Evolutionary conservation across 2,888 invertebrate genomes (phyloP).

Genomic region (Geophilus truncorum): DNA sequence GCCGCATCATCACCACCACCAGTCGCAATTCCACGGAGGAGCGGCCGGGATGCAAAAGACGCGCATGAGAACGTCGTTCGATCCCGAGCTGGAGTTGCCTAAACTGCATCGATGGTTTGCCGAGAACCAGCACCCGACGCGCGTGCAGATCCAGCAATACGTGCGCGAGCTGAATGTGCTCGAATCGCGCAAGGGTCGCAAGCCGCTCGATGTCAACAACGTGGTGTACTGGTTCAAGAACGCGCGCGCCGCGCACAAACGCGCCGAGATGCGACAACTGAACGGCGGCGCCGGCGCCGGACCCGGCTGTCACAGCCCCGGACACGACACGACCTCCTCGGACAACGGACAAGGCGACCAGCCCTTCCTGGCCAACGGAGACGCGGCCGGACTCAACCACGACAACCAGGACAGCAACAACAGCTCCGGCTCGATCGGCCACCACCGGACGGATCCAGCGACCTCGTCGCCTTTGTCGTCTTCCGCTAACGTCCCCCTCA

Average conservation of each 20-base stretch:
- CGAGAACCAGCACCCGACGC: slow-evolving; percentile 93
- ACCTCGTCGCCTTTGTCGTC: not conserved
- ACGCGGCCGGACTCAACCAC: slow-evolving; percentile 47
- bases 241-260: slow-evolving; percentile 89
- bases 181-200: slow-evolving; percentile 85
- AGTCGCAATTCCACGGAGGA: slow-evolving; percentile 30
- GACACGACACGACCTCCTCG: slow-evolving; percentile 36
- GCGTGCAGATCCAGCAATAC: slow-evolving; percentile 87
- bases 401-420: slow-evolving; percentile 55
- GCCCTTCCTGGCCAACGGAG: slow-evolving; percentile 29
- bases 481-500: slow-evolving; percentile 30
- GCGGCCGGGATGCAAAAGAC: slow-evolving; percentile 42
- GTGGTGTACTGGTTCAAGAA: slow-evolving; percentile 71
- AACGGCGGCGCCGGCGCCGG: slow-evolving; percentile 44
- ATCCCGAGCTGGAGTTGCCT: slow-evolving; percentile 92
- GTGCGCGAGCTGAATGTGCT: slow-evolving; percentile 87
- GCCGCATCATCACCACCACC: slow-evolving; percentile 10
- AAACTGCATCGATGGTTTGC: slow-evolving; percentile 95
- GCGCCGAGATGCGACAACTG: slow-evolving; percentile 64
- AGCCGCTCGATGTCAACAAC: slow-evolving; percentile 76
- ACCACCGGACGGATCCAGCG: not conserved
- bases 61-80: slow-evolving; percentile 93
- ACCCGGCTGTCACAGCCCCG: slow-evolving; percentile 31
- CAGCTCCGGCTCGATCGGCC: slow-evolving; percentile 45
- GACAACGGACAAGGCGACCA: slow-evolving; percentile 35